phyloP scores from a whole-genome alignment of 2,888 invertebrate genomes.

The Ellobium chinense region DNA sequence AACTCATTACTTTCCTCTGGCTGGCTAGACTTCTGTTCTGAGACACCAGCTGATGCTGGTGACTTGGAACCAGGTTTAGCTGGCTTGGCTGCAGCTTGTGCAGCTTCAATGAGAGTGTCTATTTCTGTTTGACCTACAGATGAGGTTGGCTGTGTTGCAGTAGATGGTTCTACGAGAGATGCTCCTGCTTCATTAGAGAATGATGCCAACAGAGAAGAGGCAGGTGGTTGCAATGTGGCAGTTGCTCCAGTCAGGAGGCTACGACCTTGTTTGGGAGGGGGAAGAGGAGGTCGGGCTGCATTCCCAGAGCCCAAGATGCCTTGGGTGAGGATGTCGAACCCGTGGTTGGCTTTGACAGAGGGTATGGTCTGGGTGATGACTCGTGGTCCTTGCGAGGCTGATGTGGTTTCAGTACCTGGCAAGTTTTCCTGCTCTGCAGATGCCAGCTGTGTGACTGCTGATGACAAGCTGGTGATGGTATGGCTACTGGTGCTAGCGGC shows the following conservation, averaged over 20 bases:
- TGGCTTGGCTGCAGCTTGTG: conserved; percentile 36
- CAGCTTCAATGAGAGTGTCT: conserved; percentile 39
- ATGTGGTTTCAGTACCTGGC: not conserved
- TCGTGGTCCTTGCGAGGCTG: not conserved
- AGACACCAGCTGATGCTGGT: not conserved
- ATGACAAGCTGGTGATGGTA: not conserved
- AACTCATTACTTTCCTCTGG: not conserved
- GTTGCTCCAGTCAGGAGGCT: conserved; percentile 37
- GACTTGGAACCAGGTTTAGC: not conserved
- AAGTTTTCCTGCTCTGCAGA: not conserved
- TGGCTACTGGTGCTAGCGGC: not conserved
- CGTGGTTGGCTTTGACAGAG: conserved; percentile 37
- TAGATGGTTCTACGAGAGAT: not conserved
- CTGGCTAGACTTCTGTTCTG: not conserved
- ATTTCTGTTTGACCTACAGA: conserved; percentile 19
- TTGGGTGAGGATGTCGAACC: conserved; percentile 46
- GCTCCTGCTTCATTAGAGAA: not conserved
- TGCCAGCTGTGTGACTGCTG: not conserved
- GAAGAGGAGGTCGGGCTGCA: not conserved
- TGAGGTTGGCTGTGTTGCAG: not conserved
- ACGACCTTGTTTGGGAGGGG: conserved; percentile 13
- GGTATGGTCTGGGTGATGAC: conserved; percentile 31
- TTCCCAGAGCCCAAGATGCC: conserved; percentile 29
- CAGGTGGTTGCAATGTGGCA: not conserved
- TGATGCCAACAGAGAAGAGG: not conserved